Base-by-base conservation (phyloP, 2,888 invertebrate species). In the Cheilosia variabilis region DNA sequence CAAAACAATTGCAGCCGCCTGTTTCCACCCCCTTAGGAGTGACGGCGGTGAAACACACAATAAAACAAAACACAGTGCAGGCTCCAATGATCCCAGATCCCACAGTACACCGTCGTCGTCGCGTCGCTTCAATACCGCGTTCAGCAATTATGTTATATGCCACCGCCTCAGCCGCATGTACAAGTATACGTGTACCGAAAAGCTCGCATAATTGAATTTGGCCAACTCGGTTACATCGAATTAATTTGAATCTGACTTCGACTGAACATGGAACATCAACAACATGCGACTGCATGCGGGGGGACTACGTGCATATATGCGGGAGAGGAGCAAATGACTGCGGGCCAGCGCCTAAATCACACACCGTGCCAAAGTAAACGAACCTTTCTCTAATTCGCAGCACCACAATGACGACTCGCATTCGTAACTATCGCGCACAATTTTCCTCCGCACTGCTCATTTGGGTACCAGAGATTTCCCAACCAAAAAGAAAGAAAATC, bases 301-400 rank as follows among this genome's bases (percentile, higher is more conserved):
- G 13, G 13, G 37, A 9, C 10, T 27, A n/a, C n/a, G n/a, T n/a
- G n/a, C n/a, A n/a, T n/a, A n/a, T n/a, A 27, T 7, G 27, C 27
- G 9, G 19, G 24, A 43, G 47, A 41, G 37, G 45, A 47, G 45
- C 37, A 41, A 62, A 78, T 62, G 69, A 52, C 58, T 80, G 65
- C 60, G 66, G 66, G 75, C 66, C 65, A 75, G 65, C 71, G 66
- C 79, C 84, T 76, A 86, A 86, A 86, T 86, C 80, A 80, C 73
- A 71, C 45, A 79, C 83, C 73, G 65, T 79, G 71, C 84, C 69
- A 76, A 84, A 79, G 69, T 47, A 79, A 84, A 79, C 79, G 79
- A 84, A 79, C 84, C 79, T 84, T 84, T 84, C 84, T 83, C 83
- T 79, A 83, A 79, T 79, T 84, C 75, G 75, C 75, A 75, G 58